Base-by-base conservation (phyloP, 1,140 invertebrate species). In the Drosophila guanche region DNA sequence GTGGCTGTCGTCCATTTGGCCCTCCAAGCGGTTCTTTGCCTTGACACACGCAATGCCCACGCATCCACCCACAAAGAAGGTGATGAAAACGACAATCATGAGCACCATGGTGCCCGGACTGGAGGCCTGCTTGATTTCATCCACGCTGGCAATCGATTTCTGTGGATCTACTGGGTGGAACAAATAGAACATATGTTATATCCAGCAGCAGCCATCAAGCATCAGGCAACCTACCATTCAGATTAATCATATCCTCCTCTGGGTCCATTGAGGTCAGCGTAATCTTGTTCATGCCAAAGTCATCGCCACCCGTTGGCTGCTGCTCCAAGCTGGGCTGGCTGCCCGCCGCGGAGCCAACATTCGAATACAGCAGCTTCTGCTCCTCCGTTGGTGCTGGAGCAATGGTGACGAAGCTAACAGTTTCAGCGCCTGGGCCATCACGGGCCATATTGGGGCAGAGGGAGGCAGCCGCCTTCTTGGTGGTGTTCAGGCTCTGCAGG, bases 401-500 rank as follows among this genome's bases (percentile, higher is more conserved):
- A 46, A 90, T 78, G 40, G 88, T 84, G 2, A 90, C 85, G 59
- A 90, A 65, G 52, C 68, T 88, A 0, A 90, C 53, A 0, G 79
- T 80, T 43, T 83, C 79, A 0, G 61, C 52, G 1, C 70, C 62
- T 27, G 56, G 43, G 14, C 61, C 68, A 43, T 76, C 75, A 2
- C 80, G 62, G 0, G 70, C 46, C 5, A 76, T 72, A 55, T 91
- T 90, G 72, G 93, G 81, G 53, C 90, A 91, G 1, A 91, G 50
- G 5, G 52, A 47, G 7, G 78, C 77, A 1, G 94, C 94, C 66
- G 94, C 94, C 70, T 94, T 94, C 93, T 69, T 94, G 86, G 84
- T 94, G 92, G 91, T 95, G 93, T 73, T 93, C 72, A 97, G 93
- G 90, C 95, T 96, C 92, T 97, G 96, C 71, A 96, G 92, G 79